Evolutionary conservation across 2,888 invertebrate species (phyloP).

Genomic region (Stenoptilia bipunctidactyla): DNA sequence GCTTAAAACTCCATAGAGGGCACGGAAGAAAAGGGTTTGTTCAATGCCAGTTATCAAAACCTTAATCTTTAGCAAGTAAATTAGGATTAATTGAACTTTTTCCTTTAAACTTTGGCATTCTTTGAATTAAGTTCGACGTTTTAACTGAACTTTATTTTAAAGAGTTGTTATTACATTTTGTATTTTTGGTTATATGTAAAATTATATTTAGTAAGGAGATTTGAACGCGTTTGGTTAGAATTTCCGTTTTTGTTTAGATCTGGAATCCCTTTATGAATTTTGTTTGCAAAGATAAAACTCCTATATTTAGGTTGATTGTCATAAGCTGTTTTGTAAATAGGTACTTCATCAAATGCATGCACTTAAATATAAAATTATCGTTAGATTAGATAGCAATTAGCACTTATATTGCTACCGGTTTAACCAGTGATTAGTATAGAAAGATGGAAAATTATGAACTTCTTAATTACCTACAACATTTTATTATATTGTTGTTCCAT

Average conservation of each 20-base stretch:
- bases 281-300: too few relatives aligned
- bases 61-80: conserved; percentile 65
- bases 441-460: conserved; percentile 9
- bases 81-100: conserved; percentile 71
- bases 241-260: too few relatives aligned
- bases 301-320: too few relatives aligned
- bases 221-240: too few relatives aligned
- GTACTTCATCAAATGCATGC: conserved; percentile 14
- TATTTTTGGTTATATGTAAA: too few relatives aligned
- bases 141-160: background rate
- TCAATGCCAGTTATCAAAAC: conserved; percentile 55
- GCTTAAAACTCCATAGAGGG: conserved; percentile 55
- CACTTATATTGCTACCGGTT: conserved; percentile 25
- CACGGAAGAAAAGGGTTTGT: conserved; percentile 57
- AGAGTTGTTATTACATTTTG: too few relatives aligned
- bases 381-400: conserved; percentile 32
- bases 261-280: too few relatives aligned
- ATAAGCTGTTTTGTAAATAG: conserved; percentile 5
- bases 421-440: conserved; percentile 17
- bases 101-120: conserved; percentile 25
- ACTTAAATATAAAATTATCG: conserved; percentile 23
- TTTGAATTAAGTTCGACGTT: conserved; percentile 10
- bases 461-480: background rate
- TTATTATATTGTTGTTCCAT: too few relatives aligned
- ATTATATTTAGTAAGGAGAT: too few relatives aligned